A percentile compares a stretch with the other conserved stretches of the same genome.
Evolutionary conservation across 2,888 invertebrate genomes (phyloP).

Genomic region (Mythimna loreyi): DNA sequence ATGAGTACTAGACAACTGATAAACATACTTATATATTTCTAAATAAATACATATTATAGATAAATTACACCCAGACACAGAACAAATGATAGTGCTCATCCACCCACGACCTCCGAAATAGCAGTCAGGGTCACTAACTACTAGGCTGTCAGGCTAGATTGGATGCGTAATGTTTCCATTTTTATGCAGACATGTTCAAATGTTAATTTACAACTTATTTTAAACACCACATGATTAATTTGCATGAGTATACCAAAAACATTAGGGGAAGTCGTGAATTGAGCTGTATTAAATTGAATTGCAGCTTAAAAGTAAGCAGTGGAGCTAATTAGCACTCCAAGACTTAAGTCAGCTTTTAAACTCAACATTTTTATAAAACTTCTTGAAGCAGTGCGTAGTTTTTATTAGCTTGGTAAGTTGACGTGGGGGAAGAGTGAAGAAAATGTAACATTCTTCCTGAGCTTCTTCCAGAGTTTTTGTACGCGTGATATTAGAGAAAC

Average conservation of each 20-base stretch:
- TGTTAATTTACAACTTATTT: conserved; percentile 1
- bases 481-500: too few relatives aligned
- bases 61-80: too few relatives aligned
- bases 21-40: too few relatives aligned
- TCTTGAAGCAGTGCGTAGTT: conserved; percentile 16
- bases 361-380: conserved; percentile 28
- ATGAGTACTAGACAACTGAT: too few relatives aligned
- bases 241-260: neutral
- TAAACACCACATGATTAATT: neutral
- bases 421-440: neutral
- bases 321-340: conserved; percentile 35
- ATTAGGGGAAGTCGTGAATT: conserved; percentile 11
- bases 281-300: conserved; percentile 29
- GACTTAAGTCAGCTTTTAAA: conserved; percentile 23
- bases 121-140: too few relatives aligned
- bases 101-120: too few relatives aligned
- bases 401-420: conserved; percentile 5
- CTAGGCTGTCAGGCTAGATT: too few relatives aligned
- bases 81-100: too few relatives aligned
- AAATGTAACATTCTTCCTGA: conserved; percentile 7
- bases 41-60: too few relatives aligned
- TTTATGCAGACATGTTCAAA: too few relatives aligned
- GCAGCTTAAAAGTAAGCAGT: conserved; percentile 30
- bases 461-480: too few relatives aligned
- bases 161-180: neutral